Evolutionary conservation across 2,113 vertebrate genomes (phyloP), one percentile per base, ranked within the genome.

Genomic region (Astur gentilis): DNA sequence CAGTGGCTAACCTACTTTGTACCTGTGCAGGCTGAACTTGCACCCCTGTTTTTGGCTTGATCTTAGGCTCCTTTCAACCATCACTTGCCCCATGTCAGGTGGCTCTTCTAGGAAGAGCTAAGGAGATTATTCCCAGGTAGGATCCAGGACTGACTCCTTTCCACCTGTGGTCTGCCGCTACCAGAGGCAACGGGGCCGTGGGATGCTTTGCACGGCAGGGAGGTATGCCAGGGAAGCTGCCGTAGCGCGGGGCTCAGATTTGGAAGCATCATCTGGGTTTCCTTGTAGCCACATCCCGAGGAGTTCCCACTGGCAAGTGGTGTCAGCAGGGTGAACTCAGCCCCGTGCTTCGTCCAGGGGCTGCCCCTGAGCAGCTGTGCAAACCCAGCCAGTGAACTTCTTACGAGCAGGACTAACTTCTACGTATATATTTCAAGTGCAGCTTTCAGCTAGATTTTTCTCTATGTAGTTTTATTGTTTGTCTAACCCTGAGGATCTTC

Each of bases 181-280:
- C 18, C 29, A 21, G 58, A 82, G 27, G 64, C 17, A 49, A 11
- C 0, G 5, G 36, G 52, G 60, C 50, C 9, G 16, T 10, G 45
- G 45, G 21, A 32, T 70, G 44, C 38, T 76, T 19, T 40, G 44
- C 22, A 29, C 18, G 25, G 67, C 29, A 13, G 67, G 34, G 38
- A 47, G 25, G 11, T 54, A 36, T 66, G 23, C n/a, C 29, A 55
- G 50, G 27, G 45, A 66, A 82, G n/a, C 27, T 55, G n/a, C 64
- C 0, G 0, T 13, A 32, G 32, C 17, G 18, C 18, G 32, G 52
- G 32, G 32, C n/a, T 61, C 13, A 7, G 27, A 7, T 7, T 0
- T 0, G 16, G 44, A n/a, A 81, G 40, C 75, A 85, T 31, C 14
- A 31, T 32, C 58, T 86, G 70, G 4, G 21, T 69, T 18, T 64